Conservation (phyloP, 2,113 vertebrate genomes). For the Symphodus melops region DNA sequence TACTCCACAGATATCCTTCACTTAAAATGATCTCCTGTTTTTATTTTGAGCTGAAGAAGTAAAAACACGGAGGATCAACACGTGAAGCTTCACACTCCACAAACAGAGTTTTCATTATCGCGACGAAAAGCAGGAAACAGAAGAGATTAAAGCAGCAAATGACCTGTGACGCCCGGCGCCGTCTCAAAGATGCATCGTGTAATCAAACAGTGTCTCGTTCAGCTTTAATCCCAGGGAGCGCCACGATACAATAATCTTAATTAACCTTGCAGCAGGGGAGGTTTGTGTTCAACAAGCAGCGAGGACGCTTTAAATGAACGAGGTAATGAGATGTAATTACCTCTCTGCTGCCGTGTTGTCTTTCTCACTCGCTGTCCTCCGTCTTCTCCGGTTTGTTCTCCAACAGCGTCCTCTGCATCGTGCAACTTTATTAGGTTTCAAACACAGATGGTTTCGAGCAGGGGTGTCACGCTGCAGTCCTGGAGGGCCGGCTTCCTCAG, state of each 20-base stretch:
- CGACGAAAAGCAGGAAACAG: background rate
- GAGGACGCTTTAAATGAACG: conserved; percentile 16
- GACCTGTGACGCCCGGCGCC: background rate
- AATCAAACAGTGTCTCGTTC: background rate
- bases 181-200: background rate
- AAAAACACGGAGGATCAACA: background rate
- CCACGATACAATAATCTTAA: conserved; percentile 22
- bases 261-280: conserved; percentile 34
- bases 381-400: background rate
- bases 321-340: conserved; percentile 28
- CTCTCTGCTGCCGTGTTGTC: conserved; percentile 10
- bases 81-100: too few species aligned
- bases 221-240: conserved; percentile 14
- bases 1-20: background rate
- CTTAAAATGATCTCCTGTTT: background rate
- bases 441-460: too few species aligned
- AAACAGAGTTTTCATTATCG: background rate
- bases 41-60: conserved; percentile 6
- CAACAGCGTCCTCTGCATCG: too few species aligned
- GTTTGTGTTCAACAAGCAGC: conserved; percentile 17
- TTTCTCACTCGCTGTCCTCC: background rate
- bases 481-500: too few species aligned
- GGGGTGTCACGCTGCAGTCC: too few species aligned
- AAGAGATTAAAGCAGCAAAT: background rate
- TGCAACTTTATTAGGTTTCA: too few species aligned